A percentile compares a stretch with the other conserved stretches of the same genome.
Evolutionary conservation across 2,113 vertebrate genomes (phyloP).

Genomic region (Chaetura pelagica): DNA sequence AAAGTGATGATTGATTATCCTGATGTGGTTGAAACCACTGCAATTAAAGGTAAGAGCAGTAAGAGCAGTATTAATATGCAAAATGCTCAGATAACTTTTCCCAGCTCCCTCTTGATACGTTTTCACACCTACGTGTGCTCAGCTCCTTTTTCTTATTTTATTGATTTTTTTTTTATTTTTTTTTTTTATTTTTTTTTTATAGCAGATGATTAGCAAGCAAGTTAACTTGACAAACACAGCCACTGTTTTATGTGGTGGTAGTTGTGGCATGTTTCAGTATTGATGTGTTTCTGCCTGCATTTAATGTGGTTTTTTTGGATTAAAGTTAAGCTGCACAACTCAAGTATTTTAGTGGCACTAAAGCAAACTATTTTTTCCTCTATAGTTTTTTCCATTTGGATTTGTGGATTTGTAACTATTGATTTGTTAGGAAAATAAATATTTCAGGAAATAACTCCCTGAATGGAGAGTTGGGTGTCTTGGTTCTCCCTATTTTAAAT

Average conservation of each 20-base stretch:
- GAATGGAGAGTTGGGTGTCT: neutral
- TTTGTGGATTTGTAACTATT: neutral
- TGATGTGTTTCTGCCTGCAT: neutral
- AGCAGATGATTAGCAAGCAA: neutral
- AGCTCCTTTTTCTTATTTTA: neutral
- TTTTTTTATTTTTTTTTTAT: neutral
- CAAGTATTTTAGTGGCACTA: neutral
- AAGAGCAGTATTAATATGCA: slow-evolving; percentile 44
- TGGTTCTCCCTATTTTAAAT: neutral
- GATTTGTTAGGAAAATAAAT: neutral
- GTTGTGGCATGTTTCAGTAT: neutral
- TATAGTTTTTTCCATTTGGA: neutral
- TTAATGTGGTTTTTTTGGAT: neutral
- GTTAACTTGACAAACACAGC: neutral
- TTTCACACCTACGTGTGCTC: neutral
- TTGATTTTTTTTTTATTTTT: neutral
- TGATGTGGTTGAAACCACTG: slow-evolving; percentile 49
- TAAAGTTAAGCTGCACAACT: neutral
- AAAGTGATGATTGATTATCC: slow-evolving; percentile 55
- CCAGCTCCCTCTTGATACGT: neutral
- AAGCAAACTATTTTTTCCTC: neutral
- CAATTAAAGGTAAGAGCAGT: slow-evolving; percentile 41
- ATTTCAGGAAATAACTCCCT: neutral
- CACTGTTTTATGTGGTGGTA: neutral
- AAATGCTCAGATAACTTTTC: neutral